Evolutionary conservation across 64 coral and sea anemone genomes (phyloP).

Genomic region (Acropora yongei): DNA sequence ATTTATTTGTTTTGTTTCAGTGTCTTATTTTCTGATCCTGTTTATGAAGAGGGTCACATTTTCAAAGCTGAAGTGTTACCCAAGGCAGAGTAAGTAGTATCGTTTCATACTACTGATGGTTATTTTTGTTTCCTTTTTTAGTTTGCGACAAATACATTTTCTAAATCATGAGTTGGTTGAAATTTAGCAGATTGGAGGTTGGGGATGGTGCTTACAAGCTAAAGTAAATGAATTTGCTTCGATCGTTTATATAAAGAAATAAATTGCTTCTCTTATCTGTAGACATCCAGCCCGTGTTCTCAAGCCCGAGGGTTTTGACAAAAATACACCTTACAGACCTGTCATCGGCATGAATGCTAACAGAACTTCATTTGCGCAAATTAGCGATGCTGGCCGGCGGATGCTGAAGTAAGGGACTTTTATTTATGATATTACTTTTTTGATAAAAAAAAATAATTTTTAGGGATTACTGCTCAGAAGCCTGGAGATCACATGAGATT

Average conservation of each 20-base stretch:
- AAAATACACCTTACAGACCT: constrained; percentile 60
- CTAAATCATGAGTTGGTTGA: neutral
- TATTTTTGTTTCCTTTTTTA: no score
- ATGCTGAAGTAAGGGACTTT: constrained; percentile 75
- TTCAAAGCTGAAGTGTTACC: constrained; percentile 64
- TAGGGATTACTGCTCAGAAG: no score
- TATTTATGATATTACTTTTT: neutral
- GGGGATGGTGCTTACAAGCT: no score
- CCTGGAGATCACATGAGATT: no score
- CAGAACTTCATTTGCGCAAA: constrained; percentile 73
- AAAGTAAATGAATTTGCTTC: neutral
- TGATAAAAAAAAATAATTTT: no score
- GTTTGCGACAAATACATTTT: no score
- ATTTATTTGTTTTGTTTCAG: constrained; percentile 14
- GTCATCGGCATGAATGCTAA: constrained; percentile 85
- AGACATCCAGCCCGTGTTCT: constrained; percentile 85
- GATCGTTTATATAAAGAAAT: no score
- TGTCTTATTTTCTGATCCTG: constrained; percentile 55
- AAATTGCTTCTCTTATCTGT: neutral
- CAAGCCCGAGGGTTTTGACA: constrained; percentile 79
- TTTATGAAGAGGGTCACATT: constrained; percentile 19
- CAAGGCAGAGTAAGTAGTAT: constrained; percentile 57
- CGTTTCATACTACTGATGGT: neutral
- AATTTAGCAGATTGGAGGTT: neutral
- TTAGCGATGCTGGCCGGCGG: constrained; percentile 71